These are phyloP conservation scores for Frieseomelitta varia DNA, from an alignment of 1,140 invertebrate species.

Conservation along the genomic window DNA sequence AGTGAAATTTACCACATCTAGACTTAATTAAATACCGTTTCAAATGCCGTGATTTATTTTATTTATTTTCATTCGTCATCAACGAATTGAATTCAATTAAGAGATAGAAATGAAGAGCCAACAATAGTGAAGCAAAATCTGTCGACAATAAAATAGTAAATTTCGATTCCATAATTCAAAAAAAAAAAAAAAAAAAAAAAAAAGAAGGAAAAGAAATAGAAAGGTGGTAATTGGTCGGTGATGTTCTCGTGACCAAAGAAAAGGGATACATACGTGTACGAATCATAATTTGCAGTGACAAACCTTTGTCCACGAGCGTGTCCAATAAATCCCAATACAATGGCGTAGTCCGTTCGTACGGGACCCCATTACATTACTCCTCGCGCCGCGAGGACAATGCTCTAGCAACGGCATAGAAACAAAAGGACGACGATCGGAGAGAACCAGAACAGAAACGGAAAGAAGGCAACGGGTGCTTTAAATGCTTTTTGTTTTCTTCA, in stretches of 20 bases:
- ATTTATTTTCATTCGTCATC: no score
- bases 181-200: no score
- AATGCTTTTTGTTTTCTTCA: not conserved
- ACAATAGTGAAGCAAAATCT: no score
- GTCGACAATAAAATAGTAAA: no score
- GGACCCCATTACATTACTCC: slow-evolving; percentile 46
- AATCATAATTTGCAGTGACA: slow-evolving; percentile 56
- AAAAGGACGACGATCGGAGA: slow-evolving; percentile 20
- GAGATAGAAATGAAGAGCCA: no score
- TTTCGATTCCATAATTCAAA: no score
- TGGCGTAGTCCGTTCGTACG: slow-evolving; percentile 41
- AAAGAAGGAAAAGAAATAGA: not conserved
- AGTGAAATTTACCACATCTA: no score
- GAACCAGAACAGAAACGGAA: slow-evolving; percentile 1
- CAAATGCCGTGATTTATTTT: no score
- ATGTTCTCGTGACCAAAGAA: slow-evolving; percentile 44
- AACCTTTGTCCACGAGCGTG: slow-evolving; percentile 46
- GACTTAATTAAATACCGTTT: no score
- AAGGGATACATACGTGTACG: slow-evolving; percentile 15
- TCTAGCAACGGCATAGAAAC: slow-evolving; percentile 30
- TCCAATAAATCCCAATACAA: slow-evolving; percentile 53
- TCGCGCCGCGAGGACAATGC: slow-evolving; percentile 43
- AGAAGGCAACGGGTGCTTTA: not conserved
- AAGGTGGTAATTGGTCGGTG: slow-evolving; percentile 30
- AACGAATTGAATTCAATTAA: no score